Percentiles rank a stretch among this genome's conserved stretches.
phyloP scores from a whole-genome alignment of 2,797 vertebrate species.

The Siniperca obscura region DNA sequence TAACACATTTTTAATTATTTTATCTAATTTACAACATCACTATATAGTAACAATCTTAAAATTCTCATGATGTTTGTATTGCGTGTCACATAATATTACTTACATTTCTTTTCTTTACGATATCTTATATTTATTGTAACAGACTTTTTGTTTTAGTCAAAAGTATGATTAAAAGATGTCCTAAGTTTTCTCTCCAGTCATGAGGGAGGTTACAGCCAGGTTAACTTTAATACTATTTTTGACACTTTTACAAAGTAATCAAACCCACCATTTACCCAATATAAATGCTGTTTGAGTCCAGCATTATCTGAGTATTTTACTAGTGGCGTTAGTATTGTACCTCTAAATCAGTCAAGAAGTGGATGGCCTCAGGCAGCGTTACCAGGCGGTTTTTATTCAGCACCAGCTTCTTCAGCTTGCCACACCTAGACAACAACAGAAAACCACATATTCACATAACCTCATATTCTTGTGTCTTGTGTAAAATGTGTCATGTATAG shows the following conservation, averaged over 20 bases:
- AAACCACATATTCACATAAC: not conserved
- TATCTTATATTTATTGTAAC: not conserved
- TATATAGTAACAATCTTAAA: not conserved
- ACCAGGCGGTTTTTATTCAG: slow-evolving; percentile 98
- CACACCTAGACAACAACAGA: slow-evolving; percentile 86
- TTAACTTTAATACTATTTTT: not conserved
- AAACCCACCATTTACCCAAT: not conserved
- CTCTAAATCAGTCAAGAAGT: slow-evolving; percentile 94
- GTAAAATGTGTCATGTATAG: not conserved
- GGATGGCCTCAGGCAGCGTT: slow-evolving; percentile 94
- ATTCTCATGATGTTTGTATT: not conserved
- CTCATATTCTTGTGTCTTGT: not conserved
- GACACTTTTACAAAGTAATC: not conserved
- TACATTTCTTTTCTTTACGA: not conserved
- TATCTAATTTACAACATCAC: not conserved
- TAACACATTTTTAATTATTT: not conserved
- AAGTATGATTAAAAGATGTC: not conserved
- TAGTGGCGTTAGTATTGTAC: slow-evolving; percentile 66
- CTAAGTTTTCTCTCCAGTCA: not conserved
- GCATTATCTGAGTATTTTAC: not conserved
- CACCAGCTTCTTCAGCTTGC: slow-evolving; percentile 94
- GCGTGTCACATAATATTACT: not conserved
- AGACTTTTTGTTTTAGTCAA: not conserved
- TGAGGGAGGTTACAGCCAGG: not conserved
- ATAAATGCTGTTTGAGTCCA: not conserved